Base-by-base conservation (phyloP, 1,140 invertebrate species). In the Cherax quadricarinatus region DNA sequence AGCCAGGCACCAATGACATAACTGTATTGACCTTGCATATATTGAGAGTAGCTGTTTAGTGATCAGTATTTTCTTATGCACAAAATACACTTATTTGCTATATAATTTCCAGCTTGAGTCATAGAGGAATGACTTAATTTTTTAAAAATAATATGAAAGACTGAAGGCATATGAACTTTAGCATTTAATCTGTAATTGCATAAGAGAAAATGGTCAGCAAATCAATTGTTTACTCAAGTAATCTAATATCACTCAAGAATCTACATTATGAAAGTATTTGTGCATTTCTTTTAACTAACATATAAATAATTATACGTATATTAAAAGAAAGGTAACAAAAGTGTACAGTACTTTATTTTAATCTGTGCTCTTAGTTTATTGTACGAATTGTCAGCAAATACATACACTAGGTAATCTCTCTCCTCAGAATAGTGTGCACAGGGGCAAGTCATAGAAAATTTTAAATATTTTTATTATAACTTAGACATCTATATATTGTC, bases 1-100 rank as follows among this genome's bases (percentile, higher is more conserved):
- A 70, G 30, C 49, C 41, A 48, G 12, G 62, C 60, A 85, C 24
- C 83, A 4, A 7, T 85, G 83, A 85, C 70, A 85, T 57, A 21
- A 57, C 53, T 10, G 53, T 57, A 48, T 18, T 49, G 49, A 21
- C 60, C 60, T 62, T 30, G 53, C 82, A 49, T 30, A 84, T 62
- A 75, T 10, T 9, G 7, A 75, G 3, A 30, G 70, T 30, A 75
- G 70, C 24, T 30, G n/a, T 75, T 24, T 75, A 5, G 24, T 75
- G 70, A 16, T 75, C n/a, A 75, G 30, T 75, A 30, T 75, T 30
- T 75, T 75, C 0, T 75, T 30, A 75, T n/a, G 70, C 70, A 75
- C 70, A 30, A 24, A 75, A 75, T 24, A 75, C 1, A 75, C 12
- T 75, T 30, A 30, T 21, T 3, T 75, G 70, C 30, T 30, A 7